Evolutionary conservation across 2,888 invertebrate species (phyloP).

Genomic region (Selenia dentaria): DNA sequence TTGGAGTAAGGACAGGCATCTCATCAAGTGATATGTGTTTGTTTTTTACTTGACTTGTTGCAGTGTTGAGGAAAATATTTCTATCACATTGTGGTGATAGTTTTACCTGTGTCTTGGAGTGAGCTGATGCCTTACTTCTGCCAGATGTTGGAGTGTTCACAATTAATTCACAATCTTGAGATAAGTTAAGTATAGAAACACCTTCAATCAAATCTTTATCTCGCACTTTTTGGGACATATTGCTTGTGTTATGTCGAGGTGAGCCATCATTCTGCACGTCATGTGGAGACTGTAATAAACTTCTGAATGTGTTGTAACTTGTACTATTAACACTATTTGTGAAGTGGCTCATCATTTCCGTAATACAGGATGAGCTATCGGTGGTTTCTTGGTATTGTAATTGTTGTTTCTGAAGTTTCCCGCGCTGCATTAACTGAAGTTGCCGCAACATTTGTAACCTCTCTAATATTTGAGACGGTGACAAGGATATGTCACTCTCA

Average conservation of each 20-base stretch:
- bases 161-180: slow-evolving; percentile 69
- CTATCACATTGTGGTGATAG: slow-evolving; percentile 9
- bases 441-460: slow-evolving; percentile 69
- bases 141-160: slow-evolving; percentile 54
- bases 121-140: slow-evolving; percentile 48
- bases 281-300: slow-evolving; percentile 61
- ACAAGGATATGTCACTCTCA: slow-evolving; percentile 69
- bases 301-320: slow-evolving; percentile 73
- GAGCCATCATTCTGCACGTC: slow-evolving; percentile 48
- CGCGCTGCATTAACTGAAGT: slow-evolving; percentile 70
- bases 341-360: slow-evolving; percentile 76
- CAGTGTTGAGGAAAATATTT: slow-evolving; percentile 24
- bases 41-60: slow-evolving; percentile 47
- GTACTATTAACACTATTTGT: slow-evolving; percentile 69
- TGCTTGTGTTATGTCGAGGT: slow-evolving; percentile 40
- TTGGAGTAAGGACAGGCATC: slow-evolving; percentile 71
- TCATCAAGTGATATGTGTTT: slow-evolving; percentile 72
- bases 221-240: slow-evolving; percentile 48
- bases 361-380: slow-evolving; percentile 62
- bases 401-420: slow-evolving; percentile 73
- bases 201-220: slow-evolving; percentile 73
- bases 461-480: slow-evolving; percentile 73
- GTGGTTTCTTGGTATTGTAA: slow-evolving; percentile 62
- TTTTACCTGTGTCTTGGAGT: slow-evolving; percentile 28
- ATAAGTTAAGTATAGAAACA: slow-evolving; percentile 70